A percentile compares a stretch with the other conserved stretches of the same genome.
These are phyloP conservation scores for Malacoraja senta DNA, from an alignment of 2,797 vertebrate species.

Conservation along the genomic window DNA sequence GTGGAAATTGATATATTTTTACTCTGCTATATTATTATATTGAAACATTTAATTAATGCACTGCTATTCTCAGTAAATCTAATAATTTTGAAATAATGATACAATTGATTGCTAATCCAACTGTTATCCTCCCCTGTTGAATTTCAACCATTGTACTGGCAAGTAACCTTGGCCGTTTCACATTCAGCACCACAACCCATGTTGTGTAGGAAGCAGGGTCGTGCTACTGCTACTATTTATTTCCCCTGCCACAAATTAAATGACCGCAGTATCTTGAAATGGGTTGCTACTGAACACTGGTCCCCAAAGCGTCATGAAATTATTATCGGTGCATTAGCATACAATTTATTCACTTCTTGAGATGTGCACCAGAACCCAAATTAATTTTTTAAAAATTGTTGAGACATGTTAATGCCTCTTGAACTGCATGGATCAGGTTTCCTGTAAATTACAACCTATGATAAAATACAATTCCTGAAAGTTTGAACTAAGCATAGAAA, in stretches of 20 bases:
- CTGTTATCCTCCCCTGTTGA: background rate
- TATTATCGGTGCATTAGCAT: background rate
- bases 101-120: background rate
- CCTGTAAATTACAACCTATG: background rate
- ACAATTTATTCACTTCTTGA: background rate
- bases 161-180: background rate
- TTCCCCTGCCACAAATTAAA: background rate
- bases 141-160: background rate
- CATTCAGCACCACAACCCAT: background rate
- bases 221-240: too few species aligned
- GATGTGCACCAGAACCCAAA: background rate
- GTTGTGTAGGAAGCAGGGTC: background rate
- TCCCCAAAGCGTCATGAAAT: background rate
- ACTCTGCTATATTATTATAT: background rate
- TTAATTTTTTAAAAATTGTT: background rate
- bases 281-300: background rate
- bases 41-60: background rate
- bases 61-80: background rate
- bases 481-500: background rate
- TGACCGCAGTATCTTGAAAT: background rate
- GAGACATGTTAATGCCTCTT: background rate
- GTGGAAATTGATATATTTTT: too few species aligned
- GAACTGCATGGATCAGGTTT: background rate
- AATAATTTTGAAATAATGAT: background rate
- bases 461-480: background rate